These are phyloP conservation scores for Adela reaumurella DNA, from an alignment of 2,888 invertebrate species.

Conservation along the genomic window DNA sequence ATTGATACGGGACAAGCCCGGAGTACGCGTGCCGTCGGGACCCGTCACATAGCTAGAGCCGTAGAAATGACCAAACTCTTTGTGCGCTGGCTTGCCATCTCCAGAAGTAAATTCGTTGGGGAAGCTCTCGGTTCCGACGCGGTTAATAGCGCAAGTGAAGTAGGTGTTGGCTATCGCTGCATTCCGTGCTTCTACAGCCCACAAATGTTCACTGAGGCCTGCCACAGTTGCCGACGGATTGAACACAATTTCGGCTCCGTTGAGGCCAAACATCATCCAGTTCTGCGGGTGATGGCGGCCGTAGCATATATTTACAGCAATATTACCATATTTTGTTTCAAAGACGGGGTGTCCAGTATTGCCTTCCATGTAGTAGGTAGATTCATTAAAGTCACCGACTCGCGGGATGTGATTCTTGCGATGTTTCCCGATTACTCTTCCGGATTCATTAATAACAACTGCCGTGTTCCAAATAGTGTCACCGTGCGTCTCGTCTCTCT, in stretches of 20 bases:
- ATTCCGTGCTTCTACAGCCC: slow-evolving; percentile 93
- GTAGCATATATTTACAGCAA: slow-evolving; percentile 96
- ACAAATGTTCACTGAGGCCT: slow-evolving; percentile 83
- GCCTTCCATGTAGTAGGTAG: slow-evolving; percentile 96
- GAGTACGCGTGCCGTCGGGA: slow-evolving; percentile 91
- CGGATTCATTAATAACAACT: slow-evolving; percentile 85
- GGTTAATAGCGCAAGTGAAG: slow-evolving; percentile 89
- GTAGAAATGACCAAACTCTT: slow-evolving; percentile 94
- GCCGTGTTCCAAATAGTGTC: slow-evolving; percentile 95
- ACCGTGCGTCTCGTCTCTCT: slow-evolving; percentile 81
- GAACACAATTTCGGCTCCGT: slow-evolving; percentile 98
- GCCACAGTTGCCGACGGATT: slow-evolving; percentile 96
- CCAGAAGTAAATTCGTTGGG: slow-evolving; percentile 56
- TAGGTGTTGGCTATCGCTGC: slow-evolving; percentile 97
- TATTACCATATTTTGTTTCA: slow-evolving; percentile 78
- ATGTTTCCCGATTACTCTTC: slow-evolving; percentile 87
- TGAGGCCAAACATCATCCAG: slow-evolving; percentile 97
- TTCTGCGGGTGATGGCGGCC: slow-evolving; percentile 98
- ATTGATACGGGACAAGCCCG: slow-evolving; percentile 70
- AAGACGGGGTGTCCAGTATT: slow-evolving; percentile 96
- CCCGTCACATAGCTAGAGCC: slow-evolving; percentile 93
- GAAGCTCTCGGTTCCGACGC: slow-evolving; percentile 88
- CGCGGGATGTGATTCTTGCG: slow-evolving; percentile 98
- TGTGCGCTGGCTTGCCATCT: slow-evolving; percentile 74
- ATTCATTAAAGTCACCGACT: slow-evolving; percentile 98